A percentile compares a stretch with the other conserved stretches of the same genome.
Conservation (phyloP, 2,113 vertebrate genomes). For the Prolemur simus region DNA sequence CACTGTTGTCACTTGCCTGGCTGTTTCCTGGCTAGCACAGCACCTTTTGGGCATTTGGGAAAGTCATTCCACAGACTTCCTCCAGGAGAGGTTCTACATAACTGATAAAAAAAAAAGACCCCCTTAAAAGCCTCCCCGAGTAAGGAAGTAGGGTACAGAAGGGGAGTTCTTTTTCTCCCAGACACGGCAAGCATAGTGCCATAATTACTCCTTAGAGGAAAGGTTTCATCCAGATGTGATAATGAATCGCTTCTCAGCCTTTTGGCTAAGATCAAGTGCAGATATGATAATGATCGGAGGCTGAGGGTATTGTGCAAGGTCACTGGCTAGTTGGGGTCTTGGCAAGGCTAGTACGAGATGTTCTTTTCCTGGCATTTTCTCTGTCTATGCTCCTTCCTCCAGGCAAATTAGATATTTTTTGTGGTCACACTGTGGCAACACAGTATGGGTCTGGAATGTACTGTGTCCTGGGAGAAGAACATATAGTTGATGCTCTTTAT, state of each 20-base stretch:
- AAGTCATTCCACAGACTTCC: not conserved
- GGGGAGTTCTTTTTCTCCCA: not conserved
- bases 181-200: not conserved
- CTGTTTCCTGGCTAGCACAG: not conserved
- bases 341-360: not conserved
- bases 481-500: not conserved
- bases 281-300: not conserved
- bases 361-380: not conserved
- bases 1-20: not conserved
- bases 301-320: fast-evolving
- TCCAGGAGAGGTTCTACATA: not conserved
- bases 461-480: not conserved
- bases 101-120: not conserved
- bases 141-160: not conserved
- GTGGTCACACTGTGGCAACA: not conserved
- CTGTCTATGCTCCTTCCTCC: fast-evolving
- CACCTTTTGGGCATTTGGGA: not conserved
- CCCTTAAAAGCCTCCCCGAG: not conserved
- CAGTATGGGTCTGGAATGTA: not conserved
- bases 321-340: not conserved
- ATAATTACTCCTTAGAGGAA: not conserved
- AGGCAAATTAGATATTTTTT: not conserved
- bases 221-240: not conserved
- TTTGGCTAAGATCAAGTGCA: too few relatives aligned
- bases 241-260: too few relatives aligned